Base-by-base conservation (phyloP, 1,140 invertebrate species). In the Bombus consobrinus region DNA sequence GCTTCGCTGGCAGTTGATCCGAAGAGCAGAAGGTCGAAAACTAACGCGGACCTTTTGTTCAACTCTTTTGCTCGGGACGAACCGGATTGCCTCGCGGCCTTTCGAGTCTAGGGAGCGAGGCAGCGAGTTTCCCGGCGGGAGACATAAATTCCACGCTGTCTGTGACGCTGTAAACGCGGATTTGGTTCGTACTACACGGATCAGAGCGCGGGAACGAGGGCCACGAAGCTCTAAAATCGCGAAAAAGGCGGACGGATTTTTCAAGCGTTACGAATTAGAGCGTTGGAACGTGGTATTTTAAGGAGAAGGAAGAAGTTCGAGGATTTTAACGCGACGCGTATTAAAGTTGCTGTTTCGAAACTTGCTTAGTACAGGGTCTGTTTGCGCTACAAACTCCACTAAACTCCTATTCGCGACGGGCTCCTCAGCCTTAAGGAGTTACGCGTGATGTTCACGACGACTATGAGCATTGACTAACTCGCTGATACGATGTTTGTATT, bases 91-190 rank as follows among this genome's bases (percentile, higher is more conserved):
- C 43, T 28, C 37, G 37, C 37, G 22, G 53, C 22, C 66, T 41
- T 73, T 73, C 53, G 69, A 73, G 37, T 32, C 25, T 2, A 8
- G 22, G 39, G 18, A 53, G 34, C 53, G 53, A 62, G 37, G 22
- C n/a, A 53, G 18, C 34, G 34, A 22, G 71, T 0, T 64, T 64
- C 13, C 37, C 37, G 25, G 5, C 39, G 39, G 32, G 39, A 62
- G 37, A 72, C 47, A 39, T 62, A 74, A 82, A 74, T 82, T 74
- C 39, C n/a, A 74, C 39, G 53, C 71, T 34, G 64, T 71, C 43
- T 71, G 43, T 47, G 41, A 69, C 41, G 25, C 41, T 80, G 78
- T 43, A 47, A 80, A 80, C 39, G 43, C 39, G 64, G 32, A 80
- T 47, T 69, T 43, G 43, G 43, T 37, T 53, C 25, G 43, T 37